These are phyloP conservation scores for Cochlearius cochlearius DNA, from an alignment of 2,113 vertebrate genomes.

Conservation along the genomic window DNA sequence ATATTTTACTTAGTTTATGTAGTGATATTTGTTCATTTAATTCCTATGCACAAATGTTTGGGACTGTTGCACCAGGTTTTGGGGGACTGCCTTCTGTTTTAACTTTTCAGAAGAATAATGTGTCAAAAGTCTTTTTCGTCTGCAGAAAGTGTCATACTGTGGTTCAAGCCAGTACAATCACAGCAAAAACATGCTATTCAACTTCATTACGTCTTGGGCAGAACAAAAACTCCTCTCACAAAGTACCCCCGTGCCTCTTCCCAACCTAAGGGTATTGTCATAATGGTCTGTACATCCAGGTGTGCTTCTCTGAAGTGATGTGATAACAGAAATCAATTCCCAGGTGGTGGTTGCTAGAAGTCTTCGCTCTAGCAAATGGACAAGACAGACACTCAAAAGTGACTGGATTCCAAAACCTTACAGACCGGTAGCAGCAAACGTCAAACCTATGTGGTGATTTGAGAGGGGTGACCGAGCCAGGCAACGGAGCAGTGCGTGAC, in stretches of 20 bases:
- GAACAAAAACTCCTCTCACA: neutral
- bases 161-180: neutral
- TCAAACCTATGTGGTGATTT: neutral
- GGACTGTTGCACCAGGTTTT: neutral
- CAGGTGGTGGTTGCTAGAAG: neutral
- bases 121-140: neutral
- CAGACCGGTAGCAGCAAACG: neutral
- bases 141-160: neutral
- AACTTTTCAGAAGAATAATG: neutral
- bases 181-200: neutral
- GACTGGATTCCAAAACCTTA: neutral
- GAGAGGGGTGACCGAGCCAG: neutral
- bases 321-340: neutral
- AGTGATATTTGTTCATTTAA: neutral
- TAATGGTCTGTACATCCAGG: neutral
- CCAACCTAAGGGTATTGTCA: rapidly evolving
- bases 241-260: neutral
- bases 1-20: too few relatives aligned
- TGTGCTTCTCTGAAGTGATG: neutral
- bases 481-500: neutral
- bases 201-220: neutral
- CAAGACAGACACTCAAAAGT: neutral
- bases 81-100: neutral
- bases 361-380: neutral
- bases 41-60: neutral